A percentile compares a stretch with the other conserved stretches of the same genome.
Evolutionary conservation across 1,140 invertebrate genomes (phyloP).

Genomic region (Scaptomyza hsui): DNA sequence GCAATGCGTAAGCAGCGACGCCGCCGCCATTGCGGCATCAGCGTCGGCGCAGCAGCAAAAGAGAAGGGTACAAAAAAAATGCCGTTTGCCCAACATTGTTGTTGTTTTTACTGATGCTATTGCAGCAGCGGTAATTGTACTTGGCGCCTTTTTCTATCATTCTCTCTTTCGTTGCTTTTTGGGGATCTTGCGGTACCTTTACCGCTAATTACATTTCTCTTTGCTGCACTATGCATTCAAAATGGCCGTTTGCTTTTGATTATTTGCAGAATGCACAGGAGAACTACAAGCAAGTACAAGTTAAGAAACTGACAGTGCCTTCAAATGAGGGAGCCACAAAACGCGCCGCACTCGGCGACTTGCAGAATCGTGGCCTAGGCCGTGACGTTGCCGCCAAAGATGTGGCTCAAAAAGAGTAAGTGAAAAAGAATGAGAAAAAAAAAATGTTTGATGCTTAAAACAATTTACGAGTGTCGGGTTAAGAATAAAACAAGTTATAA

Average conservation of each 20-base stretch:
- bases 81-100: constrained; percentile 45
- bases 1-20: constrained; percentile 16
- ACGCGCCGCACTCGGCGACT: constrained; percentile 74
- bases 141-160: constrained; percentile 61
- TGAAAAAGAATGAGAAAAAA: background rate
- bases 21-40: constrained; percentile 63
- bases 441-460: no score
- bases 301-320: constrained; percentile 74
- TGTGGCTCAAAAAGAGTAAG: constrained; percentile 76
- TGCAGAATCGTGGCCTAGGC: constrained; percentile 77
- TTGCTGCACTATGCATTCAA: constrained; percentile 38
- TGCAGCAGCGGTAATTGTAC: constrained; percentile 32
- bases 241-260: constrained; percentile 48
- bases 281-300: constrained; percentile 64
- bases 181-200: constrained; percentile 39
- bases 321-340: constrained; percentile 70
- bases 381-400: constrained; percentile 56
- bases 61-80: constrained; percentile 49
- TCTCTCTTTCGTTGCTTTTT: background rate
- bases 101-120: constrained; percentile 20
- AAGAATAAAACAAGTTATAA: no score
- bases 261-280: constrained; percentile 66
- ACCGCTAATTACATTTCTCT: constrained; percentile 45
- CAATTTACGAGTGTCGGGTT: no score
- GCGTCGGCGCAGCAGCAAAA: constrained; percentile 19